phyloP scores from a whole-genome alignment of 2,888 invertebrate species.

The Leucophenga maculata region DNA sequence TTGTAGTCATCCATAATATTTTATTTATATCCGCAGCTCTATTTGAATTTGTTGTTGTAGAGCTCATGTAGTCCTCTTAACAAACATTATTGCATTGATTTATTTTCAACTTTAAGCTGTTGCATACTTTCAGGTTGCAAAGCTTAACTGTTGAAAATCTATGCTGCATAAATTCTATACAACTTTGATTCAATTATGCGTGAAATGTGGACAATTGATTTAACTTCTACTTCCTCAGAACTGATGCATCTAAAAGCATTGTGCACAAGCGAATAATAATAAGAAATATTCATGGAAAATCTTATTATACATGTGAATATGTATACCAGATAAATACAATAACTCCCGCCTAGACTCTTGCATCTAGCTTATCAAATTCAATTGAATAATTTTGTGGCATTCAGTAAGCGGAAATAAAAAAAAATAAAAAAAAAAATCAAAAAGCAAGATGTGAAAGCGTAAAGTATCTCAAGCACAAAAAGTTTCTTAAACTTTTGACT shows the following conservation, averaged over 20 bases:
- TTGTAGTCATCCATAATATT: no score
- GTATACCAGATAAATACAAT: background rate
- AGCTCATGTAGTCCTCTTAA: no score
- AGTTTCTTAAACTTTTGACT: conserved; percentile 21
- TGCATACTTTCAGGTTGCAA: no score
- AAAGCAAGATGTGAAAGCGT: background rate
- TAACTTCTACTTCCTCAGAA: background rate
- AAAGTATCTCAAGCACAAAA: conserved; percentile 15
- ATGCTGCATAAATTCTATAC: no score
- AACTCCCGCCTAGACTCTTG: background rate
- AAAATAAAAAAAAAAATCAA: conserved; percentile 7
- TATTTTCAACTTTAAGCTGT: no score
- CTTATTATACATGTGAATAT: background rate
- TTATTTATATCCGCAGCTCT: no score
- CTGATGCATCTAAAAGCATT: background rate
- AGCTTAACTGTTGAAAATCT: no score
- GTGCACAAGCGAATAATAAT: background rate
- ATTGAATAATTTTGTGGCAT: conserved; percentile 21
- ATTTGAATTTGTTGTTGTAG: no score
- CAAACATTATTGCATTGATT: no score
- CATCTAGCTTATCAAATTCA: conserved; percentile 1
- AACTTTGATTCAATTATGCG: no score
- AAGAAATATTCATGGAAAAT: background rate
- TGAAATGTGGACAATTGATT: no score
- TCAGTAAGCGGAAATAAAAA: background rate